Evolutionary conservation across 2,113 vertebrate species (phyloP).

Genomic region (Anoplopoma fimbria): DNA sequence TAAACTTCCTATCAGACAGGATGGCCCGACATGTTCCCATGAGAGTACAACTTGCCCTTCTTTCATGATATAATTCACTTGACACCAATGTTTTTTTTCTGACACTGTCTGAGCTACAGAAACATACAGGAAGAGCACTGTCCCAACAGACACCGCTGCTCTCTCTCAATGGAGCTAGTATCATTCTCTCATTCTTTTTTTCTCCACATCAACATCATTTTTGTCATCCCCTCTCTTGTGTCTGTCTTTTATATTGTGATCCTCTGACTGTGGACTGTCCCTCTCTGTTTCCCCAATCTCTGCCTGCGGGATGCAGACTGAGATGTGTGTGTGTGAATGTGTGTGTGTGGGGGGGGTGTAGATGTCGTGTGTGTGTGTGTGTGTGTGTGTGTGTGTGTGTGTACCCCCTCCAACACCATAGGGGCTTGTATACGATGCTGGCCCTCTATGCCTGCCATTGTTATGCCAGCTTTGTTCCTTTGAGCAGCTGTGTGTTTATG

Average conservation of each 20-base stretch:
- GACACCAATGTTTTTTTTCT: slow-evolving; percentile 46
- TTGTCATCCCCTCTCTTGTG: slow-evolving; percentile 63
- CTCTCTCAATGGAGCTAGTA: slow-evolving; percentile 35
- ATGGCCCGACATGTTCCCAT: slow-evolving; percentile 24
- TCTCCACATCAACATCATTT: slow-evolving; percentile 57
- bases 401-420: slow-evolving; percentile 49
- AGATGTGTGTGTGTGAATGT: slow-evolving; percentile 32
- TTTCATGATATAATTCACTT: slow-evolving; percentile 49
- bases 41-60: slow-evolving; percentile 43
- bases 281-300: slow-evolving; percentile 37
- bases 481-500: slow-evolving; percentile 62
- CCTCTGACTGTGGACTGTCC: slow-evolving; percentile 50
- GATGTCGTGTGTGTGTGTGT: slow-evolving; percentile 14
- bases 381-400: slow-evolving; percentile 35
- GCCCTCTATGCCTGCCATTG: slow-evolving; percentile 66
- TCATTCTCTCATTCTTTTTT: slow-evolving; percentile 29
- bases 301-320: slow-evolving; percentile 59
- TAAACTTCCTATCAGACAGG: slow-evolving; percentile 32
- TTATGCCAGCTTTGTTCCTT: slow-evolving; percentile 73
- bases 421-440: slow-evolving; percentile 69
- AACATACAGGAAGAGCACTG: slow-evolving; percentile 30
- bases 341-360: too few species aligned
- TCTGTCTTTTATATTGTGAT: slow-evolving; percentile 63
- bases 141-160: slow-evolving; percentile 34
- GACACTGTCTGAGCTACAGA: slow-evolving; percentile 50